Conservation (phyloP, 2,797 vertebrate genomes). For the Rhabdomys pumilio region DNA sequence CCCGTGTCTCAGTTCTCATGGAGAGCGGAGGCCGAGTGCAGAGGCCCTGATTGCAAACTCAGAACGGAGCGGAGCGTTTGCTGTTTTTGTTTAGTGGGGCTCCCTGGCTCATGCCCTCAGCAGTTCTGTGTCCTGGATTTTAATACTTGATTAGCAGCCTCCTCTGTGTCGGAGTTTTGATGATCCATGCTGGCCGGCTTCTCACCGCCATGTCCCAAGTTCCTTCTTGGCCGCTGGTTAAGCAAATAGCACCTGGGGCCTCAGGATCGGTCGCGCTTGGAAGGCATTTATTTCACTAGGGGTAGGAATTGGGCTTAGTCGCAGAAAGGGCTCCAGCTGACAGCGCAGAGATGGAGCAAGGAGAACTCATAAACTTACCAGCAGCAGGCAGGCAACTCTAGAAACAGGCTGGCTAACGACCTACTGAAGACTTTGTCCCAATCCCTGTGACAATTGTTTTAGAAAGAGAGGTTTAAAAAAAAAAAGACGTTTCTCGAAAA, state of each 20-base stretch:
- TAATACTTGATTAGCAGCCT: background rate
- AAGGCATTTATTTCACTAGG: background rate
- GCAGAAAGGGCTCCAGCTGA: background rate
- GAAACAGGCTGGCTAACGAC: background rate
- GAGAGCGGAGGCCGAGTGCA: background rate
- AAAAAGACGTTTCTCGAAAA: background rate
- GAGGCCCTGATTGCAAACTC: no score
- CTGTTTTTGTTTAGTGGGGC: background rate
- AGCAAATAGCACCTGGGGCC: background rate
- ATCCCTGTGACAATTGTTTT: background rate
- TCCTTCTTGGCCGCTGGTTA: background rate
- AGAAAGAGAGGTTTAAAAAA: background rate
- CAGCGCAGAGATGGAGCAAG: background rate
- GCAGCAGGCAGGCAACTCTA: background rate
- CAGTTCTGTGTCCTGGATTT: background rate
- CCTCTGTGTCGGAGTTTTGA: background rate
- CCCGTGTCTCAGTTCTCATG: background rate
- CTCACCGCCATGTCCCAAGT: background rate
- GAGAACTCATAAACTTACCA: background rate
- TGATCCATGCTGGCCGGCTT: background rate
- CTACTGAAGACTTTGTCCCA: background rate
- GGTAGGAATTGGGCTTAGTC: background rate
- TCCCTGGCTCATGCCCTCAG: background rate
- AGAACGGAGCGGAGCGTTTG: background rate
- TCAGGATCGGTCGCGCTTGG: no score